These are phyloP conservation scores for Auanema sp. DNA, from an alignment of 2,888 invertebrate species.

Conservation along the genomic window DNA sequence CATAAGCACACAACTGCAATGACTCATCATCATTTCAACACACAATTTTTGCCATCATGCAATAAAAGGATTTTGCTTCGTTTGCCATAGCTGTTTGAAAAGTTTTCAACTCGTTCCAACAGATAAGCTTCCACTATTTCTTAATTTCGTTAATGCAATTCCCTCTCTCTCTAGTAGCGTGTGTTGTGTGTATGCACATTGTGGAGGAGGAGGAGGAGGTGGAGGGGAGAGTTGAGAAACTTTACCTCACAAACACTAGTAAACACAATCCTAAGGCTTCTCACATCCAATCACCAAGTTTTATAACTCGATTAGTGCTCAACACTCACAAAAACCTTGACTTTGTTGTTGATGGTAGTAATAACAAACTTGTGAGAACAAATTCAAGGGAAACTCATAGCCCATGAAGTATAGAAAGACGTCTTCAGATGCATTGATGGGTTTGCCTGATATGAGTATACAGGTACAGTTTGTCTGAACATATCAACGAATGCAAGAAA, in stretches of 20 bases:
- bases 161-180: too few relatives aligned
- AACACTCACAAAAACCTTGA: background rate
- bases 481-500: background rate
- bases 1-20: conserved; percentile 10
- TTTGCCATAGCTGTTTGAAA: conserved; percentile 8
- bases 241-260: too few relatives aligned
- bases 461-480: conserved; percentile 39
- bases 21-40: background rate
- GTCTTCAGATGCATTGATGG: conserved; percentile 32
- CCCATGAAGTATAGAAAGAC: conserved; percentile 33
- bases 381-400: conserved; percentile 31
- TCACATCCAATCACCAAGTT: too few relatives aligned
- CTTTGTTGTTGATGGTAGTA: background rate
- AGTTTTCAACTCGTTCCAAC: conserved; percentile 1
- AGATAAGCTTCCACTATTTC: too few relatives aligned
- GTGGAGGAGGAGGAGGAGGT: background rate
- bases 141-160: too few relatives aligned
- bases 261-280: too few relatives aligned
- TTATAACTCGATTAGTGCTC: too few relatives aligned
- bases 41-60: conserved; percentile 6
- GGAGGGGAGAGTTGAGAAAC: too few relatives aligned
- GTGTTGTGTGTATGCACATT: background rate
- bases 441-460: conserved; percentile 25
- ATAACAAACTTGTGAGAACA: conserved; percentile 25
- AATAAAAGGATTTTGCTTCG: too few relatives aligned